A percentile compares a stretch with the other conserved stretches of the same genome.
These are phyloP conservation scores for Eupithecia insigniata DNA, from an alignment of 2,888 invertebrate genomes.

Conservation along the genomic window DNA sequence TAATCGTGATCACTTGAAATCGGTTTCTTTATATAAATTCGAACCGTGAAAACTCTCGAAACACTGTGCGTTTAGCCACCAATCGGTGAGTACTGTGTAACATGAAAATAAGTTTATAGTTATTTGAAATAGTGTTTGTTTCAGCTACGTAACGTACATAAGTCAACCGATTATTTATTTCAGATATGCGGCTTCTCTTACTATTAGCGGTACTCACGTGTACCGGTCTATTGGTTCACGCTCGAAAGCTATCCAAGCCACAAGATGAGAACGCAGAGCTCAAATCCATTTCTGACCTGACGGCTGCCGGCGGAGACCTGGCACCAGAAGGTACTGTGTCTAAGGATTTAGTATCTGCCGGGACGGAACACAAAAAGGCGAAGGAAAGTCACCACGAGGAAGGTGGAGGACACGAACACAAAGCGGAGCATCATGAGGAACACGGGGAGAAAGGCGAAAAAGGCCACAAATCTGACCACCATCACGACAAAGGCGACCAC, in stretches of 20 bases:
- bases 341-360: slow-evolving; percentile 78
- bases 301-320: slow-evolving; percentile 50
- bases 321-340: slow-evolving; percentile 46
- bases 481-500: slow-evolving; percentile 91
- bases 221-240: slow-evolving; percentile 57
- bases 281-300: slow-evolving; percentile 42
- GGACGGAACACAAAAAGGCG: slow-evolving; percentile 77
- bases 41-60: slow-evolving; percentile 69
- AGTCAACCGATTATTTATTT: slow-evolving; percentile 35
- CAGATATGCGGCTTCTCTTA: slow-evolving; percentile 70
- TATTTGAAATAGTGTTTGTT: background rate
- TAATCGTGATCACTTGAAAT: slow-evolving; percentile 78
- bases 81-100: slow-evolving; percentile 39
- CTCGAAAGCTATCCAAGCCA: slow-evolving; percentile 65
- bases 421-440: slow-evolving; percentile 87
- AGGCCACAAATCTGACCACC: slow-evolving; percentile 90
- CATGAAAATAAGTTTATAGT: background rate
- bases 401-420: slow-evolving; percentile 88
- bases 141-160: background rate
- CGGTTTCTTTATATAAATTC: slow-evolving; percentile 79
- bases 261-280: slow-evolving; percentile 50
- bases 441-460: slow-evolving; percentile 91
- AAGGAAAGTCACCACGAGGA: slow-evolving; percentile 83
- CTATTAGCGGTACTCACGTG: slow-evolving; percentile 64
- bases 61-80: slow-evolving; percentile 65